Percentiles rank a stretch among this genome's conserved stretches.
These are phyloP conservation scores for Mionectes macconnelli DNA, from an alignment of 2,113 vertebrate genomes.

Conservation along the genomic window DNA sequence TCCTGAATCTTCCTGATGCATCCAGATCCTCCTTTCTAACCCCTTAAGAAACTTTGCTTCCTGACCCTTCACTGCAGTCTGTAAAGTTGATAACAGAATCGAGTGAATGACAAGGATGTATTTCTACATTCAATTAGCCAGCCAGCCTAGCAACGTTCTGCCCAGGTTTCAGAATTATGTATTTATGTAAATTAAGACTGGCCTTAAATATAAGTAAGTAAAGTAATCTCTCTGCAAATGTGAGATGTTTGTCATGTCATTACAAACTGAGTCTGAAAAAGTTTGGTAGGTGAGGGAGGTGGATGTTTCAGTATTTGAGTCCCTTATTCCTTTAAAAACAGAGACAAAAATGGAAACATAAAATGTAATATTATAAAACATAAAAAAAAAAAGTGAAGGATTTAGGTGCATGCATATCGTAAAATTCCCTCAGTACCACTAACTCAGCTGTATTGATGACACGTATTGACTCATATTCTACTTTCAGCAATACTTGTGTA, in stretches of 20 bases:
- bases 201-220: background rate
- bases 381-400: background rate
- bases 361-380: background rate
- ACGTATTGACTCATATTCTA: conserved; percentile 25
- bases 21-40: background rate
- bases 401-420: background rate
- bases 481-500: conserved; percentile 53
- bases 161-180: background rate
- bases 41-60: background rate
- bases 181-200: background rate
- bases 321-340: background rate
- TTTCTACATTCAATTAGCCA: background rate
- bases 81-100: background rate
- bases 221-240: background rate
- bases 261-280: background rate
- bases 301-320: background rate
- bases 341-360: background rate
- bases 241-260: background rate
- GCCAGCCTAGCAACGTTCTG: background rate
- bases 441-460: conserved; percentile 50
- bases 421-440: conserved; percentile 35
- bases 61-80: background rate
- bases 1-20: background rate
- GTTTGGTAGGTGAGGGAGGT: background rate
- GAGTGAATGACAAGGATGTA: background rate